Evolutionary conservation across 2,888 invertebrate species (phyloP), one percentile per base, ranked within the genome.

Genomic region (Polyommatus iphigenia): DNA sequence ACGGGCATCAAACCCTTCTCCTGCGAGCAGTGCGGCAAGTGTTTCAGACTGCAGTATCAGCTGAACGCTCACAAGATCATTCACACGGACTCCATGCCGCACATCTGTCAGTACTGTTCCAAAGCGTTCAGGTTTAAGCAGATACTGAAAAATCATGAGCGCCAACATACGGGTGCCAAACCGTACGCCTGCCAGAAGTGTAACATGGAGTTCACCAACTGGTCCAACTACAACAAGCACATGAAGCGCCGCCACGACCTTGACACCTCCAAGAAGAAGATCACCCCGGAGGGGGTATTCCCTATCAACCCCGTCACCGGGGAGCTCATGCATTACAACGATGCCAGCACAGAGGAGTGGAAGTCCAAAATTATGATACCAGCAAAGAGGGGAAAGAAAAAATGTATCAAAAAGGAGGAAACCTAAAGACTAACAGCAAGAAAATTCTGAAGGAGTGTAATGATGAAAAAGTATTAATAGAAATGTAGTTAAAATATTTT

Each of bases 221-320:
- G 97, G 97, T 97, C 97, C 0, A 97, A 97, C 89, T 97, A 97
- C 83, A 97, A 97, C 84, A 97, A 97, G 83, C 97, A 97, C 85
- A 97, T 97, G 96, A 97, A 97, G 88, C 90, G 97, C 41, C 91
- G 97, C 46, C 97, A 97, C 80, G 96, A 96, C 57, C 95, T 83
- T 2, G 91, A 92, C 71, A 92, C 91, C 0, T 90, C 92, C 0
- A 93, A 94, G 79, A 94, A 93, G 82, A 93, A 95, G 79, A 95
- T 95, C 0, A 94, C 95, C 0, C 95, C 95, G 0, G 93, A 94
- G 36, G 93, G 93, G 0, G 91, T 92, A 50, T 93, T 93, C 29
- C 93, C 93, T 0, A 85, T 92, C 0, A 91, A 94, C 80, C 92
- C 93, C 0, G 89, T 90, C 79, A 94, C 94, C 0, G 94, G 94